phyloP scores from a whole-genome alignment of 2,113 vertebrate genomes.

The Lanius ludovicianus region DNA sequence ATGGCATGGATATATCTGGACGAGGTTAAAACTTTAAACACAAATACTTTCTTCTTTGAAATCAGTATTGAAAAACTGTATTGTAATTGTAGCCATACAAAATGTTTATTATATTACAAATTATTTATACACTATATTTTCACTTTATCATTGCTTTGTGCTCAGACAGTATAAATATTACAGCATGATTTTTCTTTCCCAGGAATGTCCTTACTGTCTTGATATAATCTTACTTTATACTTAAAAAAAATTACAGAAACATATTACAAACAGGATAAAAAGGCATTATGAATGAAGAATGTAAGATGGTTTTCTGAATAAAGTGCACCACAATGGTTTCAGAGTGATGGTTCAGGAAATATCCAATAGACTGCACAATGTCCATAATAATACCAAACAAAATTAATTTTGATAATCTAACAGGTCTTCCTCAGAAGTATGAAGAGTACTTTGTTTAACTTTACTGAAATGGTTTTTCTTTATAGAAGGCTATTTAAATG shows the following conservation, averaged over 20 bases:
- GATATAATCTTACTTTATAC: background rate
- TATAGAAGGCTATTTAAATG: background rate
- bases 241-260: conserved; percentile 7
- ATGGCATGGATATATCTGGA: background rate
- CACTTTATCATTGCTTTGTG: conserved; percentile 60
- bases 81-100: conserved; percentile 53
- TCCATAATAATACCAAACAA: background rate
- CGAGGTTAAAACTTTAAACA: background rate
- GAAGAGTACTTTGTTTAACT: conserved; percentile 37
- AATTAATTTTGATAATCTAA: background rate
- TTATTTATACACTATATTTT: conserved; percentile 65
- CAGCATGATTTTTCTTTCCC: conserved; percentile 36
- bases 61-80: conserved; percentile 49
- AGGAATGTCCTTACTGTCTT: conserved; percentile 44
- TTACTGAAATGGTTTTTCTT: background rate
- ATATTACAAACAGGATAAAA: conserved; percentile 35
- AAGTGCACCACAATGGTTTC: conserved; percentile 39
- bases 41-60: background rate
- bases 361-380: background rate
- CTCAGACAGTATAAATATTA: conserved; percentile 59
- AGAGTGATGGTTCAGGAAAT: background rate
- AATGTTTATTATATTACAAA: conserved; percentile 73
- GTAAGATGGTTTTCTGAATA: conserved; percentile 4
- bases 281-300: conserved; percentile 17
- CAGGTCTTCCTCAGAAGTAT: background rate